Evolutionary conservation across 2,113 vertebrate species (phyloP).

Genomic region (Neogale vison): DNA sequence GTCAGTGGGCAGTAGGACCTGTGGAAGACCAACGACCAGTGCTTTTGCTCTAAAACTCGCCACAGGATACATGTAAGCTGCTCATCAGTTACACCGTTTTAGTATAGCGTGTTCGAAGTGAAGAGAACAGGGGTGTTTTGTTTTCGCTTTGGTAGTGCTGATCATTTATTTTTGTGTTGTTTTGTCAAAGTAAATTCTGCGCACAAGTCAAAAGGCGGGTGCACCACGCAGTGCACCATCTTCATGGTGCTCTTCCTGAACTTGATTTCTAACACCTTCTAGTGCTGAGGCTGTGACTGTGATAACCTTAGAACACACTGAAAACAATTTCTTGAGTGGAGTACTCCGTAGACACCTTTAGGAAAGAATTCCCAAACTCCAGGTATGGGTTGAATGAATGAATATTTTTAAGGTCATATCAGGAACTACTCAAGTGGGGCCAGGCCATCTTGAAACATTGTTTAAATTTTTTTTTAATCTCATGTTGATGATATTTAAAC

Average conservation of each 20-base stretch:
- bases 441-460: conserved; percentile 19
- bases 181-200: conserved; percentile 74
- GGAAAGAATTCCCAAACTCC: conserved; percentile 47
- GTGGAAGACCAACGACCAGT: neutral
- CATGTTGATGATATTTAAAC: conserved; percentile 63
- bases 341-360: neutral
- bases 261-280: neutral
- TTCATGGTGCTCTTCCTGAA: conserved; percentile 74
- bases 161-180: conserved; percentile 78
- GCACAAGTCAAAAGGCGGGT: conserved; percentile 29
- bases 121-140: neutral
- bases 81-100: conserved; percentile 30
- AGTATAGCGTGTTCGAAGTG: conserved; percentile 41
- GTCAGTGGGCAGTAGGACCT: neutral
- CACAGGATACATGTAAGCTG: neutral
- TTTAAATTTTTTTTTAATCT: neutral
- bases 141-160: conserved; percentile 81
- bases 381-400: neutral
- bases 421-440: neutral
- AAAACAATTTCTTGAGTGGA: neutral
- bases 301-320: neutral
- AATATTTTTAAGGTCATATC: neutral
- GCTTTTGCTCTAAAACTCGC: conserved; percentile 36
- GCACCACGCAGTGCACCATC: neutral
- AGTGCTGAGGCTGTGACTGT: conserved; percentile 41